phyloP scores from a whole-genome alignment of 1,140 invertebrate genomes.

The Lepidostoma basale region DNA sequence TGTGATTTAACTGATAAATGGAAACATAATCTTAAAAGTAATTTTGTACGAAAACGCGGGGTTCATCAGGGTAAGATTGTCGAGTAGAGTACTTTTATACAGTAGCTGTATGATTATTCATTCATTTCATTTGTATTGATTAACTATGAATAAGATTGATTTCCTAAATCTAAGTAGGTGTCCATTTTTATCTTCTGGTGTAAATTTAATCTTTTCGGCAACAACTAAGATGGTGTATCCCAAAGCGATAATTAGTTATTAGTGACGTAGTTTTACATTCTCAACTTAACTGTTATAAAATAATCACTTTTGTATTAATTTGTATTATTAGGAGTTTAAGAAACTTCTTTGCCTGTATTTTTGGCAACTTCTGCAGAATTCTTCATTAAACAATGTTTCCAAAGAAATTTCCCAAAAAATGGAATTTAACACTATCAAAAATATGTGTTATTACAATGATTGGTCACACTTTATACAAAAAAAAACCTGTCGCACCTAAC shows the following conservation, averaged over 20 bases:
- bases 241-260: conserved; percentile 45
- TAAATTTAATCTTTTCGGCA: conserved; percentile 39
- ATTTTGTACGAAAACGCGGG: conserved; percentile 51
- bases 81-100: conserved; percentile 49
- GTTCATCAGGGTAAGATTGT: conserved; percentile 64
- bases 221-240: conserved; percentile 44
- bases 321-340: conserved; percentile 8
- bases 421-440: no score
- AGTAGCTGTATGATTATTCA: conserved; percentile 6
- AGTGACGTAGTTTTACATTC: conserved; percentile 22
- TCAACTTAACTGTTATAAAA: conserved; percentile 13
- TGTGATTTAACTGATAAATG: conserved; percentile 48
- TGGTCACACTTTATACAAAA: no score
- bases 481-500: no score
- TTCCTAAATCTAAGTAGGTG: conserved; percentile 54
- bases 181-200: conserved; percentile 34
- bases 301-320: no score
- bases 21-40: conserved; percentile 54
- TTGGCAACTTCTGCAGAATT: no score
- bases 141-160: conserved; percentile 54
- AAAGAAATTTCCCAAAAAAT: no score
- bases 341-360: no score
- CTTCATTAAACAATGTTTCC: no score
- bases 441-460: no score
- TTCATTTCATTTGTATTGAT: conserved; percentile 42